These are phyloP conservation scores for Trissonchulus latispiculum DNA, from an alignment of 2,888 invertebrate genomes.

Conservation along the genomic window DNA sequence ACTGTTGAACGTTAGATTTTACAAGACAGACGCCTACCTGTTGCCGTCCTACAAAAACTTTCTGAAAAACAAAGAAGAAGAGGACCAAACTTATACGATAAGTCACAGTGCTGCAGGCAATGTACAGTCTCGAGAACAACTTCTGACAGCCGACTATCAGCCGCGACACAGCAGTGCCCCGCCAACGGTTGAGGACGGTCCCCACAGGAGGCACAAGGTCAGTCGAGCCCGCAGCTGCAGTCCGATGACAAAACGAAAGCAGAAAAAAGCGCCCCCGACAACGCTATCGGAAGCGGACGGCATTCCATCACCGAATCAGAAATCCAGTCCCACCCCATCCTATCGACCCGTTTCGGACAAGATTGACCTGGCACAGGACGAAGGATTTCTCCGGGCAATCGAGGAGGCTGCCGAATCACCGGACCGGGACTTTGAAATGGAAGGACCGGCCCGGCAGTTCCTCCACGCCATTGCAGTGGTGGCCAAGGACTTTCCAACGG, in stretches of 20 bases:
- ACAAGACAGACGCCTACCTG: conserved; percentile 53
- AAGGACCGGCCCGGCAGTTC: not conserved
- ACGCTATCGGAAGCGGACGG: not conserved
- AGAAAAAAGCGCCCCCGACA: not conserved
- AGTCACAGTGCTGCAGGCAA: too few species aligned
- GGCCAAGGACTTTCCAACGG: not conserved
- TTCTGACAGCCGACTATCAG: too few species aligned
- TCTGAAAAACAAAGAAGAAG: not conserved
- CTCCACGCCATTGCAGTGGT: too few species aligned
- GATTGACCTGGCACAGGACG: not conserved
- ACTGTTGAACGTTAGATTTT: conserved; percentile 54
- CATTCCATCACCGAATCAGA: too few species aligned
- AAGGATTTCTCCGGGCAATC: not conserved
- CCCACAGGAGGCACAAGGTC: too few species aligned
- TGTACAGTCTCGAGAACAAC: not conserved
- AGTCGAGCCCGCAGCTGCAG: too few species aligned
- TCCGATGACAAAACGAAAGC: too few species aligned
- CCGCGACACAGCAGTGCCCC: not conserved
- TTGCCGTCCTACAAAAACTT: conserved; percentile 38
- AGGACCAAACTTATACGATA: not conserved
- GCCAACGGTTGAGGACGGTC: too few species aligned
- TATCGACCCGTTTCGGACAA: too few species aligned
- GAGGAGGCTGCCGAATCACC: not conserved
- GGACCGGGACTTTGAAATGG: not conserved
- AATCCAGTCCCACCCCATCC: too few species aligned